Evolutionary conservation across 2,797 vertebrate species (phyloP), one percentile per base, ranked within the genome.

Genomic region (Knipowitschia caucasica): DNA sequence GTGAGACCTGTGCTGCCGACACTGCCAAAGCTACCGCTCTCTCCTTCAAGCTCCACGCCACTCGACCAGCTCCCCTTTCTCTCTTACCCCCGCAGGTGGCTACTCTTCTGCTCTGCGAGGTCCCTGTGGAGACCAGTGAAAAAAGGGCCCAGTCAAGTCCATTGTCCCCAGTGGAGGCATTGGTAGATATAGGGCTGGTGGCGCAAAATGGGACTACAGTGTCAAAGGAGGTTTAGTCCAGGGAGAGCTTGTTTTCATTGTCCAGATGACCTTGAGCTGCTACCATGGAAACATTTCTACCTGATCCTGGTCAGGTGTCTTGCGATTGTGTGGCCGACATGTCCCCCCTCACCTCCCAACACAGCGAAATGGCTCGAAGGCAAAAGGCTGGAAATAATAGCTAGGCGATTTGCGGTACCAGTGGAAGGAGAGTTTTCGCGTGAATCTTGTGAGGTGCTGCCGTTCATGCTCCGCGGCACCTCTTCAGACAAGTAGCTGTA

Each of bases 1-100:
- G 42, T 29, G 85, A 87, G 83, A 84, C 68, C 66, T 12, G 34
- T 34, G 60, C 59, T 58, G 65, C 66, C 58, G 61, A 72, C 47
- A 39, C 61, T 73, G 78, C 81, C 81, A 79, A n/a, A 78, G 77
- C 64, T 69, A 67, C 72, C 71, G 42, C 67, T 56, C 65, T 89
- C 85, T 84, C 81, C 84, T 86, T 90, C 85, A 88, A 86, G 85
- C 82, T 80, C 83, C 71, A 74, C 67, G 81, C 80, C 73, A 71
- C 74, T 62, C 67, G 49, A 36, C 65, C 59, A 75, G 24, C 60
- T 44, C 56, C 55, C 49, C 47, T 53, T 11, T 9, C 14, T 29
- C 58, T 54, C 59, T 53, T 52, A 56, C 71, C 75, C n/a, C 77
- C 73, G 75, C 82, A 81, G 83, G 83, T 77, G 75, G 78, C 82